These are phyloP conservation scores for Rana temporaria DNA, from an alignment of 2,113 vertebrate species.

Conservation along the genomic window DNA sequence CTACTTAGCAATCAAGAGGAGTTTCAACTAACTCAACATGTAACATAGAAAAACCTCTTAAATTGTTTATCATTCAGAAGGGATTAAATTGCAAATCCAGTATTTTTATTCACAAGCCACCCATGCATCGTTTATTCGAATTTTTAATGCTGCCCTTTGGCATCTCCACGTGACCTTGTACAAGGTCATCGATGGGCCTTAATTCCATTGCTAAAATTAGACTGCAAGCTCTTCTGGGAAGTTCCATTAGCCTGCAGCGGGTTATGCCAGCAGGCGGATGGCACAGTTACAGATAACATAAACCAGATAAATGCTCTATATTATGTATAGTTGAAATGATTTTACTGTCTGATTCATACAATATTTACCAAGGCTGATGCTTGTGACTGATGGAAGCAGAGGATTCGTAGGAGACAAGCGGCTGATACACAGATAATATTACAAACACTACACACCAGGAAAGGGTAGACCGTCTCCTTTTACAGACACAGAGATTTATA, in stretches of 20 bases:
- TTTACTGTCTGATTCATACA: conserved; percentile 7
- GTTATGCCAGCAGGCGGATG: conserved; percentile 7
- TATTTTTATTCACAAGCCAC: no score
- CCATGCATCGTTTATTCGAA: neutral
- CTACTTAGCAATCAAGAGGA: no score
- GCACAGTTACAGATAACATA: neutral
- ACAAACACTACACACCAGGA: neutral
- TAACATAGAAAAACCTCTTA: no score
- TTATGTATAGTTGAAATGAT: neutral
- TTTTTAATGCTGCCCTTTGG: neutral
- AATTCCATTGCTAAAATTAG: conserved; percentile 12
- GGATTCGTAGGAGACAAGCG: neutral
- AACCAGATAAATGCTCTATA: neutral
- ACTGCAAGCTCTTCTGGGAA: conserved; percentile 31
- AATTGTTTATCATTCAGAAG: no score
- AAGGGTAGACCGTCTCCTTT: no score
- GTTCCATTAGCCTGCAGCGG: neutral
- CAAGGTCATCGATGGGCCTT: conserved; percentile 10
- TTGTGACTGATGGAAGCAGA: conserved; percentile 5
- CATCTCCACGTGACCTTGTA: conserved; percentile 5
- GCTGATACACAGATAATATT: neutral
- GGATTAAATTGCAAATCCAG: no score
- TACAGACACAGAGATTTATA: no score
- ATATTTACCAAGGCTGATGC: neutral
- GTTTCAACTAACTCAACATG: no score